Evolutionary conservation across 2,113 vertebrate species (phyloP), one percentile per base, ranked within the genome.

Genomic region (Polypterus senegalus): DNA sequence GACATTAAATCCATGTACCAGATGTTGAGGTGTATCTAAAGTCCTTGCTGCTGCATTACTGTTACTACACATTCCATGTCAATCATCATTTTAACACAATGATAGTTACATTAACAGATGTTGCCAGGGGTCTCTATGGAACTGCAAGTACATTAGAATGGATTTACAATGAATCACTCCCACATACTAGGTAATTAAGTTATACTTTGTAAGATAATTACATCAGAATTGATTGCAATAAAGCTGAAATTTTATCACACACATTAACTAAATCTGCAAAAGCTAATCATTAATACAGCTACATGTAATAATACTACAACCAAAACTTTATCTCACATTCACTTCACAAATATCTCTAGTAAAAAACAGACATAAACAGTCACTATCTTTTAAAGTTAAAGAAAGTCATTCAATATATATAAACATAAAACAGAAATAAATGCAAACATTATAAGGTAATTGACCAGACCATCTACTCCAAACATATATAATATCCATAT

Each of bases 21-120:
- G 51, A 27, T 10, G 9, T 9, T 43, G 45, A 53, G 6, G 9
- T 43, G 51, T 9, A 49, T 6, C n/a, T 3, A 44, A 62, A 4
- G 45, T 49, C 59, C 48, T 65, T 65, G 59, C 1, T 64, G 8
- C 46, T 64, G 7, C 1, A 8, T 58, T 60, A 46, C 65, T 71
- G 43, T 47, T 46, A 58, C 3, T 60, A 44, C 57, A 69, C 46
- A 3, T 66, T 63, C 62, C 45, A 43, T 48, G 46, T 47, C 68
- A 70, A 69, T 70, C 69, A 69, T 70, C 69, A 52, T 57, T 79
- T 62, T 71, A 77, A 73, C 68, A 72, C 49, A 73, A 76, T 68
- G 55, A 51, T 47, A 45, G 67, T 44, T 65, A 68, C 58, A 69
- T 73, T 67, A 78, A 74, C 62, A 71, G 55, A 66, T 57, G 58